Percentiles rank a stretch among this genome's conserved stretches.
Evolutionary conservation across 2,888 invertebrate species (phyloP).

Genomic region (Drosophila anomalata): DNA sequence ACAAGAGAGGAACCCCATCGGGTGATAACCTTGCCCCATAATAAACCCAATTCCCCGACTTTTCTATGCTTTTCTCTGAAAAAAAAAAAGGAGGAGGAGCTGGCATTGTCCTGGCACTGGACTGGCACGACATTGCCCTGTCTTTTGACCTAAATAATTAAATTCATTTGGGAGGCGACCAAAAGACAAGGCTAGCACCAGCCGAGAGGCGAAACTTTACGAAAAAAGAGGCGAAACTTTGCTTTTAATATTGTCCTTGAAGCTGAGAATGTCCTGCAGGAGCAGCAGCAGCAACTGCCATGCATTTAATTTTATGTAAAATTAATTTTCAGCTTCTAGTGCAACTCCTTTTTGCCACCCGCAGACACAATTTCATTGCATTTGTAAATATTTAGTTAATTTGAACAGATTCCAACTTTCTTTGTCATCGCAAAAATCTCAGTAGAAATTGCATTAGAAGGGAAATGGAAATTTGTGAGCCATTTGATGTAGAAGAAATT

Average conservation of each 20-base stretch:
- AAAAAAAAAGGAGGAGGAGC: neutral
- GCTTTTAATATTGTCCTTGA: constrained; percentile 57
- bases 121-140: constrained; percentile 54
- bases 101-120: constrained; percentile 64
- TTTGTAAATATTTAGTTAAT: constrained; percentile 74
- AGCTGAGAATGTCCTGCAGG: constrained; percentile 44
- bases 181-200: constrained; percentile 11
- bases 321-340: constrained; percentile 67
- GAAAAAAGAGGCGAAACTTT: constrained; percentile 45
- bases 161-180: constrained; percentile 57
- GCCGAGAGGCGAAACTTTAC: neutral
- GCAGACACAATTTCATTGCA: constrained; percentile 57
- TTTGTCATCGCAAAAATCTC: constrained; percentile 9
- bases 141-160: constrained; percentile 78
- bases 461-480: constrained; percentile 21
- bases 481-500: neutral
- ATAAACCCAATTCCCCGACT: constrained; percentile 64
- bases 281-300: constrained; percentile 37
- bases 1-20: constrained; percentile 17
- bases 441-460: constrained; percentile 17
- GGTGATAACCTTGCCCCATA: constrained; percentile 47
- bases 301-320: constrained; percentile 70
- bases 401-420: constrained; percentile 48
- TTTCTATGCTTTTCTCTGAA: constrained; percentile 16
- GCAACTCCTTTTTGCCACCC: constrained; percentile 10